Evolutionary conservation across 1,140 invertebrate genomes (phyloP).

Genomic region (Drosophila pandora): DNA sequence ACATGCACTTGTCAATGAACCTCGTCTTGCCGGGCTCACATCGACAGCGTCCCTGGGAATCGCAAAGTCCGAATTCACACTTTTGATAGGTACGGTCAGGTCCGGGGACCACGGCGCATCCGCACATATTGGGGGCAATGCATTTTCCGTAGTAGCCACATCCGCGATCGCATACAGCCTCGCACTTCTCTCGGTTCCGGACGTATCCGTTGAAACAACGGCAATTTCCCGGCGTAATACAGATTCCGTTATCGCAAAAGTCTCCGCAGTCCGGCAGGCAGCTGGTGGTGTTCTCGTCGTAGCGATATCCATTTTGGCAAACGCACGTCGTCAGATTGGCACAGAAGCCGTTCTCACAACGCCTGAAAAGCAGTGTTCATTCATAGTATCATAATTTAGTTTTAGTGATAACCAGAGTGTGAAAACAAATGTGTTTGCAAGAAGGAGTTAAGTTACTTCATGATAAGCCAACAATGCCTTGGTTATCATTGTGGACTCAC

Average conservation of each 20-base stretch:
- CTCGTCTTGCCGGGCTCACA: constrained; percentile 68
- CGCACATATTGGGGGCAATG: constrained; percentile 73
- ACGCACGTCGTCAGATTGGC: constrained; percentile 85
- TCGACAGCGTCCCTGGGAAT: constrained; percentile 65
- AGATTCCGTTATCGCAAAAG: constrained; percentile 84
- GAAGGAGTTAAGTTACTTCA: too few relatives aligned
- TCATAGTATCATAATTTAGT: too few relatives aligned
- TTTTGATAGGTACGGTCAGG: constrained; percentile 61
- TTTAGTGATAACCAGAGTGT: too few relatives aligned
- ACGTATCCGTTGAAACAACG: constrained; percentile 86
- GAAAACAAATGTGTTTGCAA: too few relatives aligned
- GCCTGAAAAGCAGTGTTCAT: constrained; percentile 35
- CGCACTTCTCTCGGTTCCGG: constrained; percentile 67
- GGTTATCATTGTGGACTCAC: constrained; percentile 43
- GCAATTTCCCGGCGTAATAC: constrained; percentile 85
- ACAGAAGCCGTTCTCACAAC: constrained; percentile 86
- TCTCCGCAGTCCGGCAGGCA: constrained; percentile 75
- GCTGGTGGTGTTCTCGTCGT: constrained; percentile 72
- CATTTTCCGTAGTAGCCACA: constrained; percentile 79
- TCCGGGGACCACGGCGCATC: constrained; percentile 65
- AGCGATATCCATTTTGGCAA: constrained; percentile 86
- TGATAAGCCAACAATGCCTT: too few relatives aligned
- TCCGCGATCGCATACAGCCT: constrained; percentile 68
- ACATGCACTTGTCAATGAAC: constrained; percentile 77
- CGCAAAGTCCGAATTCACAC: constrained; percentile 69